Conservation (phyloP, 2,113 vertebrate genomes). For the Athene noctua region DNA sequence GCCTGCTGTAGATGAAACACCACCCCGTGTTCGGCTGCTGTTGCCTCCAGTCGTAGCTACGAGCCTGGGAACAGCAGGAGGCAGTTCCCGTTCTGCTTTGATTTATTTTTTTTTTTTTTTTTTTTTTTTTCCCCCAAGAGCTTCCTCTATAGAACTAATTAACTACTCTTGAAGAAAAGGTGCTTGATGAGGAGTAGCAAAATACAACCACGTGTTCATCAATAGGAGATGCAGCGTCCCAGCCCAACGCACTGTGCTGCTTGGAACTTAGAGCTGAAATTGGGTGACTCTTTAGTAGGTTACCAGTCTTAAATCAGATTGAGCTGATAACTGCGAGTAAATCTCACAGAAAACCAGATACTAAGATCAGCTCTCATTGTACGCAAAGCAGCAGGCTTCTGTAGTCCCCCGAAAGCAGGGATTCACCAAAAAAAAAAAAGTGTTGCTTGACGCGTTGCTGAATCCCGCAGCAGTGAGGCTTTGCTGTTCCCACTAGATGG, state of each 20-base stretch:
- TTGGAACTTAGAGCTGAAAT: too few relatives aligned
- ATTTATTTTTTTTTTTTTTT: background rate
- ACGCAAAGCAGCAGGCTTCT: background rate
- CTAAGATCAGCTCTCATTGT: too few relatives aligned
- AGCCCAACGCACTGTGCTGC: background rate
- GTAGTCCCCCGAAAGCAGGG: background rate
- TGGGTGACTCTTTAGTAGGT: too few relatives aligned
- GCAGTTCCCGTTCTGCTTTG: background rate
- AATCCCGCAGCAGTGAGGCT: rapidly evolving
- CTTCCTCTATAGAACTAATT: background rate
- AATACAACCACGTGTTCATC: rapidly evolving
- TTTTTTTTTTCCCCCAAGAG: background rate
- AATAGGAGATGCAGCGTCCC: background rate
- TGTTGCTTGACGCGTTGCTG: rapidly evolving
- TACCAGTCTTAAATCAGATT: background rate
- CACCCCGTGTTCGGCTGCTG: background rate
- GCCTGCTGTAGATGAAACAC: background rate
- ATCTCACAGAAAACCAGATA: rapidly evolving
- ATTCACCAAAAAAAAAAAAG: background rate
- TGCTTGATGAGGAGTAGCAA: background rate
- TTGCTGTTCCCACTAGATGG: background rate
- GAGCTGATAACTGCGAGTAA: background rate
- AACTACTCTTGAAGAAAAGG: background rate
- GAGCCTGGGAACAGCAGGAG: background rate
- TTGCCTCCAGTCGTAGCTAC: background rate